These are phyloP conservation scores for Uropetala carovei DNA, from an alignment of 2,888 invertebrate genomes.

Conservation along the genomic window DNA sequence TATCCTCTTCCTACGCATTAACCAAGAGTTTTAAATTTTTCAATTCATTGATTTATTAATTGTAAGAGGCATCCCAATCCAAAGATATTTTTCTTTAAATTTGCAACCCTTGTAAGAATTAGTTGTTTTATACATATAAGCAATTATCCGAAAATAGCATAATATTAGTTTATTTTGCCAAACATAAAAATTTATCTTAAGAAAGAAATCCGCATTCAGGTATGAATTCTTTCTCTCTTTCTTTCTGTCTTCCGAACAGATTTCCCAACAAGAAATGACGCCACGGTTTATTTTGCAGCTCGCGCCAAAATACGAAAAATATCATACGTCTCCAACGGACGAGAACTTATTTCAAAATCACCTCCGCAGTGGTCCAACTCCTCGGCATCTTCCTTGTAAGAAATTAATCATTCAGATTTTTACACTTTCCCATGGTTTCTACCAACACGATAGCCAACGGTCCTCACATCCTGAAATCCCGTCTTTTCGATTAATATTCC, in stretches of 20 bases:
- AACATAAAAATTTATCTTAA: too few relatives aligned
- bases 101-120: too few relatives aligned
- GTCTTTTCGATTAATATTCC: slow-evolving; percentile 21
- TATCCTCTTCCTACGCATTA: too few relatives aligned
- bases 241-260: neutral
- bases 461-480: neutral
- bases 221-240: neutral
- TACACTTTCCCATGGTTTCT: slow-evolving; percentile 54
- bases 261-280: neutral
- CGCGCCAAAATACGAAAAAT: slow-evolving; percentile 3
- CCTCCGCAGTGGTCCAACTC: neutral
- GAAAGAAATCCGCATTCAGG: too few relatives aligned
- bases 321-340: neutral
- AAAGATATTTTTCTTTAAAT: too few relatives aligned
- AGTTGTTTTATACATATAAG: too few relatives aligned
- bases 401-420: slow-evolving; percentile 62
- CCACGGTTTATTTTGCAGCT: neutral
- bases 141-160: too few relatives aligned
- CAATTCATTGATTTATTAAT: too few relatives aligned
- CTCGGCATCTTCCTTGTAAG: neutral
- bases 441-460: neutral
- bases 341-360: neutral
- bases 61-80: too few relatives aligned
- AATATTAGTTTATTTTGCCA: too few relatives aligned
- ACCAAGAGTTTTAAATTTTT: too few relatives aligned